phyloP scores from a whole-genome alignment of 2,113 vertebrate species.

The Amblyopsis rosae region DNA sequence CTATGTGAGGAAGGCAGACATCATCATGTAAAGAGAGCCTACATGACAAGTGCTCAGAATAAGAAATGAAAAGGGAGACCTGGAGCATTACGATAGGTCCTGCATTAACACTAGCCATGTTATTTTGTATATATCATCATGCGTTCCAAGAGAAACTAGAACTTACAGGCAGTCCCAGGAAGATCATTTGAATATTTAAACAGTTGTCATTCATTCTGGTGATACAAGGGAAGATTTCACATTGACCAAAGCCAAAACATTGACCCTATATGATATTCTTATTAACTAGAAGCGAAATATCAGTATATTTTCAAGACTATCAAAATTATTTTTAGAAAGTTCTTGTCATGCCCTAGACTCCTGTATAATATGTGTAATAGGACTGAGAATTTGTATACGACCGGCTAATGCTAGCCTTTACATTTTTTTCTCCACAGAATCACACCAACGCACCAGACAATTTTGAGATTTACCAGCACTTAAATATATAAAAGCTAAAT shows the following conservation, averaged over 20 bases:
- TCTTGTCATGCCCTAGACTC: slow-evolving; percentile 85
- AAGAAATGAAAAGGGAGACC: slow-evolving; percentile 85
- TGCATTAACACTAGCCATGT: slow-evolving; percentile 88
- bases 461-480: slow-evolving; percentile 96
- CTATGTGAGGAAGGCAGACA: slow-evolving; percentile 96
- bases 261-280: slow-evolving; percentile 66
- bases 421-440: slow-evolving; percentile 92
- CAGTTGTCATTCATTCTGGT: slow-evolving; percentile 92
- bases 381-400: slow-evolving; percentile 87
- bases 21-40: slow-evolving; percentile 84
- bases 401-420: slow-evolving; percentile 85
- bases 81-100: slow-evolving; percentile 94
- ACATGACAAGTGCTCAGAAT: slow-evolving; percentile 70
- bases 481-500: slow-evolving; percentile 99
- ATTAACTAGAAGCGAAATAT: slow-evolving; percentile 73
- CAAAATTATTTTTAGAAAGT: slow-evolving; percentile 75
- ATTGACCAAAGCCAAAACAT: slow-evolving; percentile 86
- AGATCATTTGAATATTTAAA: slow-evolving; percentile 84
- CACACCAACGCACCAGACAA: slow-evolving; percentile 90
- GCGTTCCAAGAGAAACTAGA: slow-evolving; percentile 94
- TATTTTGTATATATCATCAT: slow-evolving; percentile 95
- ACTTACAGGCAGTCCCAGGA: slow-evolving; percentile 76
- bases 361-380: slow-evolving; percentile 84
- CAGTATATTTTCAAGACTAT: slow-evolving; percentile 76
- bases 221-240: slow-evolving; percentile 95